Conservation (phyloP, 2,888 invertebrate genomes). For the Teleogryllus oceanicus region DNA sequence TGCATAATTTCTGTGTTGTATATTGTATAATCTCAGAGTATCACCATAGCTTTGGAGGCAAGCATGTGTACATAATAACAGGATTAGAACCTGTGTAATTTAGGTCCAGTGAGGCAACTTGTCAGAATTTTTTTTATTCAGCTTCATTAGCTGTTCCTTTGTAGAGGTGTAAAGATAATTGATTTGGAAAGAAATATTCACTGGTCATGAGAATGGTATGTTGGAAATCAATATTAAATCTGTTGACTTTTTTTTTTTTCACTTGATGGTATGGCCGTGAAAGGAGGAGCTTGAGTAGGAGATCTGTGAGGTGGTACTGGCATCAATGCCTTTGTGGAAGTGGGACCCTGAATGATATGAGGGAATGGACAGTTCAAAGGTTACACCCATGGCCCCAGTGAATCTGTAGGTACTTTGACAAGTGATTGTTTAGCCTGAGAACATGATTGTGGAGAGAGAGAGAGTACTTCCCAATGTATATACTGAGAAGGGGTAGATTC, state of each 20-base stretch:
- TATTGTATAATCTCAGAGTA: not conserved
- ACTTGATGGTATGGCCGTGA: not conserved
- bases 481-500: not conserved
- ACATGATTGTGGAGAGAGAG: not conserved
- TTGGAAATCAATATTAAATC: not conserved
- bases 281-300: not conserved
- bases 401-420: not conserved
- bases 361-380: constrained; percentile 18
- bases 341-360: not conserved
- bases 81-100: not conserved
- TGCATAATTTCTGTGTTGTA: not conserved
- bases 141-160: not conserved
- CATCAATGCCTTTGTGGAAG: not conserved
- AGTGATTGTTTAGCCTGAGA: not conserved
- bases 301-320: constrained; percentile 2
- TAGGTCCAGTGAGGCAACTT: not conserved
- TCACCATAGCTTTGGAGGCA: not conserved
- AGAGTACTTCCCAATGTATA: not conserved
- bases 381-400: not conserved
- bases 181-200: no score
- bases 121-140: not conserved
- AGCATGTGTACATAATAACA: not conserved
- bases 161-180: no score
- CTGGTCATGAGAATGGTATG: not conserved
- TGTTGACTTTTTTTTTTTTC: not conserved